Evolutionary conservation across 2,888 invertebrate genomes (phyloP).

Genomic region (Xestia xanthographa): DNA sequence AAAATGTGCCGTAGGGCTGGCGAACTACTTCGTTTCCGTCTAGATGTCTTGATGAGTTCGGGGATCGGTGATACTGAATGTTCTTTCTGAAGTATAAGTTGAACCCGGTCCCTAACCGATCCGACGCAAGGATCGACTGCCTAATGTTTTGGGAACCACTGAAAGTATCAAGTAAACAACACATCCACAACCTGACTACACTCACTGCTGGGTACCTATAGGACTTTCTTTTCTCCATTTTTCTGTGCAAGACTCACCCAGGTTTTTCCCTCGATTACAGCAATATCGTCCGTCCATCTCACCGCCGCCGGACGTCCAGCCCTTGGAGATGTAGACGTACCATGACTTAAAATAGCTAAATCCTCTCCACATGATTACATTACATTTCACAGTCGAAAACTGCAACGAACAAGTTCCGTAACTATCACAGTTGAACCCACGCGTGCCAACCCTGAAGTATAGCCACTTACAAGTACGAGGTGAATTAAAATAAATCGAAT

Average conservation of each 20-base stretch:
- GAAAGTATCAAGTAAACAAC: not conserved
- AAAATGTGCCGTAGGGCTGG: slow-evolving; percentile 70
- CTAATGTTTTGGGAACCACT: not conserved
- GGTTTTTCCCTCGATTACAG: not conserved
- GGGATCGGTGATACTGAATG: not conserved
- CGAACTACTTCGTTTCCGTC: not conserved
- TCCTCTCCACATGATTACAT: slow-evolving; percentile 2
- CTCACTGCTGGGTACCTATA: not conserved
- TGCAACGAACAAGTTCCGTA: slow-evolving; percentile 16
- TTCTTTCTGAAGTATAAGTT: not conserved
- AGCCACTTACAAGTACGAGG: slow-evolving; percentile 59
- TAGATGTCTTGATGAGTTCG: not conserved
- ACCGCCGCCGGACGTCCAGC: not conserved
- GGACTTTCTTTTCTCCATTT: not conserved
- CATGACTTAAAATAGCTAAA: not conserved
- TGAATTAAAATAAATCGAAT: slow-evolving; percentile 80
- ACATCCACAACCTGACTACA: not conserved
- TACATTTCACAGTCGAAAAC: slow-evolving; percentile 7
- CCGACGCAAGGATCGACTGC: not conserved
- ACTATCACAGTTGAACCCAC: slow-evolving; percentile 6
- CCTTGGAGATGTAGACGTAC: not conserved
- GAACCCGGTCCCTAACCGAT: not conserved
- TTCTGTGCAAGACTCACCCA: not conserved
- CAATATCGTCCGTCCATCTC: not conserved
- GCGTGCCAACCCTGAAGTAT: slow-evolving; percentile 51